Percentiles rank a stretch among this genome's conserved stretches.
These are phyloP conservation scores for Anarrhichthys ocellatus DNA, from an alignment of 2,113 vertebrate species.

Conservation along the genomic window DNA sequence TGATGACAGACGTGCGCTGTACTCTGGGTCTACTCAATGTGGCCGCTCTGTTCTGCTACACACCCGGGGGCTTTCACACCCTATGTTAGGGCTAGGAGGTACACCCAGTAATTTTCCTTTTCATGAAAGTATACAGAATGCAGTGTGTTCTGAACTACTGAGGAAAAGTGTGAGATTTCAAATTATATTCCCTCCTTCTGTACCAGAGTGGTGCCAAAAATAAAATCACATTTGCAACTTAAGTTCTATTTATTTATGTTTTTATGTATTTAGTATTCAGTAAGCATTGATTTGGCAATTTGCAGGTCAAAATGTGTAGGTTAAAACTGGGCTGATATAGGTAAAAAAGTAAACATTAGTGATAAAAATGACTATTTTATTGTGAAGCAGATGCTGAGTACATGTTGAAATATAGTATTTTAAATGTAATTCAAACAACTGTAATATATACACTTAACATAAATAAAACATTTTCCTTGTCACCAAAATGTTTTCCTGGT, in stretches of 20 bases:
- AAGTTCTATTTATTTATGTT: not conserved
- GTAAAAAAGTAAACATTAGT: slow-evolving; percentile 12
- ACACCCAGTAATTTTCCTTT: slow-evolving; percentile 82
- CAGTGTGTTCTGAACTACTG: slow-evolving; percentile 45
- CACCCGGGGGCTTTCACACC: slow-evolving; percentile 73
- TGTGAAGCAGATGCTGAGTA: not conserved
- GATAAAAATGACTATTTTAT: not conserved
- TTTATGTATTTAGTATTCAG: not conserved
- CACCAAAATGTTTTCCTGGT: not conserved
- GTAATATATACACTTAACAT: not conserved
- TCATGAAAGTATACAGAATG: slow-evolving; percentile 53
- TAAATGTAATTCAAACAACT: slow-evolving; percentile 13
- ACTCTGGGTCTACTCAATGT: slow-evolving; percentile 59
- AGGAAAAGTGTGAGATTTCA: slow-evolving; percentile 33
- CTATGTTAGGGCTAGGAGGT: slow-evolving; percentile 57
- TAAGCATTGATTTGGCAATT: not conserved
- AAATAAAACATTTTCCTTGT: not conserved
- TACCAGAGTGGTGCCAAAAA: slow-evolving; percentile 10
- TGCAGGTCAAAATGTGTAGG: slow-evolving; percentile 11
- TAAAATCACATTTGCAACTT: slow-evolving; percentile 10
- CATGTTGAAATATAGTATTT: slow-evolving; percentile 4
- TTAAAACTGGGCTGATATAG: not conserved
- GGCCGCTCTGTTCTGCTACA: slow-evolving; percentile 72
- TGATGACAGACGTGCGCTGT: slow-evolving; percentile 76
- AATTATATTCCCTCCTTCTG: slow-evolving; percentile 5